Conservation (phyloP, 2,888 invertebrate genomes). For the Hololepta plana region DNA sequence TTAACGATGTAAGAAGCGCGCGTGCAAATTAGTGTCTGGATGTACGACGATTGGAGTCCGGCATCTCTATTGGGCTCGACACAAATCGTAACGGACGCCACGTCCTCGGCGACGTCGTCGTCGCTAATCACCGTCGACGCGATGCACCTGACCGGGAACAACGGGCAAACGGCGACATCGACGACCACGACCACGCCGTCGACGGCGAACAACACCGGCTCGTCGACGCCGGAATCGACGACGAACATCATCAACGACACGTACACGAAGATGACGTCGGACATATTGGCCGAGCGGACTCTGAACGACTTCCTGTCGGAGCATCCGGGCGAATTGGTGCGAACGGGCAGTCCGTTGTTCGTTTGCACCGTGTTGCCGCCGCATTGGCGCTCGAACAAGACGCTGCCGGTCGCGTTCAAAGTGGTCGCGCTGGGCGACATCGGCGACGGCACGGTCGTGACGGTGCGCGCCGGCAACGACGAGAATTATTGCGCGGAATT, state of each 20-base stretch:
- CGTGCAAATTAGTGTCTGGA: too few species aligned
- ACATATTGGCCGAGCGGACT: conserved; percentile 66
- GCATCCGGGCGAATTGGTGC: conserved; percentile 80
- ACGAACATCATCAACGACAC: conserved; percentile 57
- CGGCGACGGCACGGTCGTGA: conserved; percentile 85
- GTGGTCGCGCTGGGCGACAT: conserved; percentile 85
- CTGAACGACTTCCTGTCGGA: conserved; percentile 71
- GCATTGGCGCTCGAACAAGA: conserved; percentile 96
- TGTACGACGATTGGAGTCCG: too few species aligned
- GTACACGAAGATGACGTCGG: conserved; percentile 62
- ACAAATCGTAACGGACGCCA: conserved; percentile 1
- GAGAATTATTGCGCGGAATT: conserved; percentile 92
- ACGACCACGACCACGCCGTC: conserved; percentile 29
- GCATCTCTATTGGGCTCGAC: too few species aligned
- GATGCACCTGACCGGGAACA: conserved; percentile 33
- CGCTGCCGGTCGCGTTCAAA: conserved; percentile 88
- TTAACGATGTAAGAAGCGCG: too few species aligned
- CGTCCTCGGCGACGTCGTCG: conserved; percentile 1
- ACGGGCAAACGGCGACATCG: too few species aligned
- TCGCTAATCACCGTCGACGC: conserved; percentile 2
- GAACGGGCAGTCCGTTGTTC: conserved; percentile 91
- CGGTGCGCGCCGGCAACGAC: conserved; percentile 89
- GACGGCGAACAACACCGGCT: too few species aligned
- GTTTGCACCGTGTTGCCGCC: conserved; percentile 82
- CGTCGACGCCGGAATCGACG: conserved; percentile 53